Base-by-base conservation (phyloP, 2,797 vertebrate species). In the Nannoperca obscura region DNA sequence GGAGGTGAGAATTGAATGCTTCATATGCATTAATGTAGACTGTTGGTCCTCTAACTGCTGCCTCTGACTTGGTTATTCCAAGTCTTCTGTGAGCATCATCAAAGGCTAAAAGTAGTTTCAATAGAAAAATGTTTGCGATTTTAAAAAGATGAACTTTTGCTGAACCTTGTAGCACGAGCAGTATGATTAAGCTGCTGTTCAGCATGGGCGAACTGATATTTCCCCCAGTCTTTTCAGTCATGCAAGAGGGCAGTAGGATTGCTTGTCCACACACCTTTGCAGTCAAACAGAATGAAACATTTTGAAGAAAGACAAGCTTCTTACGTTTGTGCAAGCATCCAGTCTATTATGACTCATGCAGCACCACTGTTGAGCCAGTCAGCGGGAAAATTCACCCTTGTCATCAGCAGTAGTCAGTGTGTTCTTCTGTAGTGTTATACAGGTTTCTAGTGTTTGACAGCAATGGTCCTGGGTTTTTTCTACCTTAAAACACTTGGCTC, bases 201-300 rank as follows among this genome's bases (percentile, higher is more conserved):
- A 65, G 70, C 65, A 38, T 61, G 58, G 75, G 20, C 36, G 32
- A 49, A 52, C 85, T 85, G 83, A 81, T 80, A 85, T 89, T 90
- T 86, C 58, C 72, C 46, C 27, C 50, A 58, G 78, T 76, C 55
- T 40, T 66, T 7, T 67, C 65, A 55, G 68, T 76, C 68, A 68
- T 62, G 69, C 69, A 62, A 20, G 34, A 30, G 60, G 49, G 36
- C 22, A 34, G 59, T 61, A 22, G 59, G 67, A 71, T 40, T 58
- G 17, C 44, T 69, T 49, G 27, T 60, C 30, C 70, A 14, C 42
- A 44, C 71, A 47, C 19, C 22, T 71, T 57, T 47, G 72, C 47
- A 32, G 64, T 13, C 57, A 65, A 74, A 58, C 57, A 14, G 34
- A 27, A 6, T 19, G 4, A 30, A 64, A 38, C 34, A 64, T 30